Conservation (phyloP, 2,797 vertebrate genomes). For the Macropus fuliginosus region DNA sequence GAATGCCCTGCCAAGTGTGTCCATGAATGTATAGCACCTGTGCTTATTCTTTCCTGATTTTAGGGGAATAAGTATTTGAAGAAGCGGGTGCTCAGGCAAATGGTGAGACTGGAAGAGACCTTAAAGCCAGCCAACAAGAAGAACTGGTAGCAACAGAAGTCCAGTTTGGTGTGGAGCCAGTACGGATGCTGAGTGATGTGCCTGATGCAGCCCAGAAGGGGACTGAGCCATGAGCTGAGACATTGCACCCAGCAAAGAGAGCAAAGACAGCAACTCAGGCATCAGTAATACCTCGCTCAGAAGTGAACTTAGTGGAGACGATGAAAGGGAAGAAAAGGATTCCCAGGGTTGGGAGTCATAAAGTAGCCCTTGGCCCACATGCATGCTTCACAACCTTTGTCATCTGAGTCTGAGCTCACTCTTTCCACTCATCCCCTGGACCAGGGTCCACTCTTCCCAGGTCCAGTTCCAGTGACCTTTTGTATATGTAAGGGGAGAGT, state of each 20-base stretch:
- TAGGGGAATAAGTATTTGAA: not conserved
- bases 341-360: not conserved
- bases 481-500: not conserved
- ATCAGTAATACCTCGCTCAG: not conserved
- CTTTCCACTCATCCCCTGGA: not conserved
- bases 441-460: not conserved
- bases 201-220: not conserved
- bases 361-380: not conserved
- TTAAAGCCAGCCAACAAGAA: not conserved
- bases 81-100: not conserved
- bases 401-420: not conserved
- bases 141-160: not conserved
- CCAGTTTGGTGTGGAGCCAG: not conserved
- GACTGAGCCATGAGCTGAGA: not conserved
- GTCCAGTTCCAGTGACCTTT: not conserved
- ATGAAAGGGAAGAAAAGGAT: not conserved
- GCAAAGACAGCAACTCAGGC: not conserved
- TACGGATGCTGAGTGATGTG: not conserved
- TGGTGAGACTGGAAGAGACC: not conserved
- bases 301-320: not conserved
- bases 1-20: too few species aligned
- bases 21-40: too few species aligned
- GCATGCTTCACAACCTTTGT: not conserved
- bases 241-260: not conserved
- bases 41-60: not conserved